These are phyloP conservation scores for Dolichoris vasculosae DNA, from an alignment of 1,140 invertebrate genomes.

Conservation along the genomic window DNA sequence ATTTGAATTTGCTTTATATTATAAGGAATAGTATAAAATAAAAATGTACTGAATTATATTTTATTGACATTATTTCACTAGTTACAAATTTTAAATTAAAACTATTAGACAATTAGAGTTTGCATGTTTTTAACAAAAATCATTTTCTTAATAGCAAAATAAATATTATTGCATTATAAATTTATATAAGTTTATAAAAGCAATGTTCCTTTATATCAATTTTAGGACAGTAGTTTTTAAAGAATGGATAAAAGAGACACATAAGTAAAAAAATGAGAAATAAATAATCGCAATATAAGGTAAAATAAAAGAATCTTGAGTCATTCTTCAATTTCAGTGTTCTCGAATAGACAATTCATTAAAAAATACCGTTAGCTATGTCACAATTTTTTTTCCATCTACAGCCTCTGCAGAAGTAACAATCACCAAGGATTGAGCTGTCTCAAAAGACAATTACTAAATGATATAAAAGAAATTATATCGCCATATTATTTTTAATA, in stretches of 20 bases:
- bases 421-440: conserved; percentile 2
- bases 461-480: conserved; percentile 1
- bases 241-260: not conserved
- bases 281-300: not conserved
- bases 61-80: no score
- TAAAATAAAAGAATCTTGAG: not conserved
- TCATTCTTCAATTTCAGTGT: conserved; percentile 6
- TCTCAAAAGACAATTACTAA: not conserved
- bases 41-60: no score
- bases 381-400: conserved; percentile 31
- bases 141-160: no score
- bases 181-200: no score
- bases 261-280: not conserved
- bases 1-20: no score
- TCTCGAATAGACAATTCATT: not conserved
- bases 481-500: conserved; percentile 4
- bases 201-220: no score
- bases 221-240: no score
- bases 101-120: no score
- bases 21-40: no score
- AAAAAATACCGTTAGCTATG: not conserved
- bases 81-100: no score
- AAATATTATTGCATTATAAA: no score
- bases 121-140: no score
- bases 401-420: not conserved